Evolutionary conservation across 1,140 invertebrate genomes (phyloP).

Genomic region (Rhagoletis zephyria): DNA sequence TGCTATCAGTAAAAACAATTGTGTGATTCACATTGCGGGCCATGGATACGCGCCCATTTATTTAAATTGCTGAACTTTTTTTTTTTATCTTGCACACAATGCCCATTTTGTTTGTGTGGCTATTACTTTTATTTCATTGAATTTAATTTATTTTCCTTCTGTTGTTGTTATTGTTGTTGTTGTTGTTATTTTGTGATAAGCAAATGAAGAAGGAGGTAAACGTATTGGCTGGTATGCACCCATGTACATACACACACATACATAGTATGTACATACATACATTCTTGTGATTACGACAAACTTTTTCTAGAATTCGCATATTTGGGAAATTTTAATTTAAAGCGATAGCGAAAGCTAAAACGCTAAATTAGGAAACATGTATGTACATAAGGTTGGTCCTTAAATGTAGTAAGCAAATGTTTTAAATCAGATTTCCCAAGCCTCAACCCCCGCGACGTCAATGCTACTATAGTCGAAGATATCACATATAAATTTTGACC

Average conservation of each 20-base stretch:
- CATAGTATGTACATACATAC: neutral
- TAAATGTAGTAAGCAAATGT: too few relatives aligned
- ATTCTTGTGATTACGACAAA: neutral
- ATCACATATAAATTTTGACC: too few relatives aligned
- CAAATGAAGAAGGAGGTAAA: neutral
- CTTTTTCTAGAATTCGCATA: neutral
- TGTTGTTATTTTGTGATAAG: neutral
- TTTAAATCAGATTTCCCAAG: too few relatives aligned
- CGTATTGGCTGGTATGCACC: neutral
- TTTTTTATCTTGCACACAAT: neutral
- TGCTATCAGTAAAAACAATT: neutral
- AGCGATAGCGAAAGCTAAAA: too few relatives aligned
- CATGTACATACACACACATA: neutral
- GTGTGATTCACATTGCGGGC: constrained; percentile 13
- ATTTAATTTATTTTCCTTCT: neutral
- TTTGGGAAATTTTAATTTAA: neutral
- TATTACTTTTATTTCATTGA: constrained; percentile 11
- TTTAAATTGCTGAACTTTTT: neutral
- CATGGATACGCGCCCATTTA: constrained; percentile 10
- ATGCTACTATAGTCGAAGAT: too few relatives aligned
- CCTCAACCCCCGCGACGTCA: too few relatives aligned
- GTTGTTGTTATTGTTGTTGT: neutral
- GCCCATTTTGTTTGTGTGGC: neutral
- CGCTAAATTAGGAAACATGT: too few relatives aligned
- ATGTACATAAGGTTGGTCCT: too few relatives aligned